Evolutionary conservation across 2,113 vertebrate species (phyloP).

Genomic region (Petrocephalus zakoni): DNA sequence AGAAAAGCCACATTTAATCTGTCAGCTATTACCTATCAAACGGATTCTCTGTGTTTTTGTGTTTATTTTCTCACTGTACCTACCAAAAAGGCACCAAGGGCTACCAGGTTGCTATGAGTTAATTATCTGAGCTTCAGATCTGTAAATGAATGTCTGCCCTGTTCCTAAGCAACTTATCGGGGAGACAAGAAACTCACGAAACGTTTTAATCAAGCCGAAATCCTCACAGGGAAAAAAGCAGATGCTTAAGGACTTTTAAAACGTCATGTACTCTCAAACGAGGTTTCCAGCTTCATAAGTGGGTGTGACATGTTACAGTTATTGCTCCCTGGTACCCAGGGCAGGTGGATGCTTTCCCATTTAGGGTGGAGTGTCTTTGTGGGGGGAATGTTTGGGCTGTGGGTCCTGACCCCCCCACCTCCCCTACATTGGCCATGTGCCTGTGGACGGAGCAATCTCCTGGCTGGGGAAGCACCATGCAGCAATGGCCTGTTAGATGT

Average conservation of each 20-base stretch:
- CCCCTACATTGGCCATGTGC: neutral
- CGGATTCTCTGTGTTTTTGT: neutral
- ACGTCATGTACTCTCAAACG: neutral
- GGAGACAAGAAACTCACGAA: neutral
- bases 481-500: neutral
- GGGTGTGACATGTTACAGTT: neutral
- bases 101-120: neutral
- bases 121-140: neutral
- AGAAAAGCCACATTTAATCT: neutral
- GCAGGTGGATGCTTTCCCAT: neutral
- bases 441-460: neutral
- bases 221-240: neutral
- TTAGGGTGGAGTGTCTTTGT: neutral
- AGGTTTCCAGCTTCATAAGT: neutral
- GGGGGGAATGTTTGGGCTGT: neutral
- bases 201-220: neutral
- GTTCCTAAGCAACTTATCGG: neutral
- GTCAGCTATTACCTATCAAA: neutral
- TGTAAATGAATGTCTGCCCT: neutral
- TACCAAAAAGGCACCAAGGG: neutral
- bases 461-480: neutral
- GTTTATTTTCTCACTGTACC: conserved; percentile 3
- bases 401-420: too few relatives aligned
- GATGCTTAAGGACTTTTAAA: neutral
- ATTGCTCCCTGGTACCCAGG: neutral